Conservation (phyloP, 1,140 invertebrate species). For the Magallana ariakensis region DNA sequence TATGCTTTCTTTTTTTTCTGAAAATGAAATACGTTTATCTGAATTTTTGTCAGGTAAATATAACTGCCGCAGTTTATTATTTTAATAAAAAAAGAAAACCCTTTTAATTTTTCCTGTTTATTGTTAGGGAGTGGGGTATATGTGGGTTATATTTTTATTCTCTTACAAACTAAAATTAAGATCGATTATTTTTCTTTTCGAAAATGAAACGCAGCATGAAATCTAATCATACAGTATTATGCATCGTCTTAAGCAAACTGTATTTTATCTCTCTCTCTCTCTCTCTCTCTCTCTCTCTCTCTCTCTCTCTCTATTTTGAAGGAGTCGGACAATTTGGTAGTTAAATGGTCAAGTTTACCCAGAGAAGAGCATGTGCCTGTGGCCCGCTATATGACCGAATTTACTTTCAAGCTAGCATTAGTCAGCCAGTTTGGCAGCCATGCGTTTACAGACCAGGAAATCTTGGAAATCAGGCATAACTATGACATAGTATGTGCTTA, state of each 20-base stretch:
- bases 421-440: slow-evolving; percentile 61
- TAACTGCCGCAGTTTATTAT: too few species aligned
- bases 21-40: too few species aligned
- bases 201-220: too few species aligned
- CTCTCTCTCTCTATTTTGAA: slow-evolving; percentile 29
- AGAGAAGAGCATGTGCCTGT: slow-evolving; percentile 72
- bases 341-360: slow-evolving; percentile 61
- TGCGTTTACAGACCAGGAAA: slow-evolving; percentile 68
- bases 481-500: slow-evolving; percentile 70
- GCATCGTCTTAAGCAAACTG: too few species aligned
- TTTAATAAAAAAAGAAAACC: too few species aligned
- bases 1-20: not conserved
- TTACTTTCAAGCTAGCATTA: slow-evolving; percentile 67
- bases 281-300: too few species aligned
- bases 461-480: slow-evolving; percentile 62
- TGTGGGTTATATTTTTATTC: too few species aligned
- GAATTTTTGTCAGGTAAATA: too few species aligned
- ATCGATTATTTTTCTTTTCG: too few species aligned
- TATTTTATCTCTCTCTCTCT: not conserved
- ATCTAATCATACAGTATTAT: not conserved
- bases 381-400: slow-evolving; percentile 68
- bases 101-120: too few species aligned
- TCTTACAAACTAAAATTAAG: not conserved
- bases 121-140: too few species aligned
- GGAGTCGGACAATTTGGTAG: slow-evolving; percentile 64